A percentile compares a stretch with the other conserved stretches of the same genome.
phyloP scores from a whole-genome alignment of 2,113 vertebrate species.

The Callipepla californica region DNA sequence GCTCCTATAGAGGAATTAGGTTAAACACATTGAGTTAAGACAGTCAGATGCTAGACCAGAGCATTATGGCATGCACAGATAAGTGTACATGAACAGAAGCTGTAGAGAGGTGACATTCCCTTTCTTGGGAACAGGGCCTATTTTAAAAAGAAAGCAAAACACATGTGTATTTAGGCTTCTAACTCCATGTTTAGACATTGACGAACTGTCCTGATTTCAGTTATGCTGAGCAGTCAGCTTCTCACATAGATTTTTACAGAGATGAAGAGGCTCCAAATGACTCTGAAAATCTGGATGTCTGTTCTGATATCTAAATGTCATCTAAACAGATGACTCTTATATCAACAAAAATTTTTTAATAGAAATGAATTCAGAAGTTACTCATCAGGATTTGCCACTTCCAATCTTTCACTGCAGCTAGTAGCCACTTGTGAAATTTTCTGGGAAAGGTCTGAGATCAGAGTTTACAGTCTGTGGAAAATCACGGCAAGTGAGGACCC shows the following conservation, averaged over 20 bases:
- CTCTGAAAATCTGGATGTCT: neutral
- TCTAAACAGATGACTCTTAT: neutral
- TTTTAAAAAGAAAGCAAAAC: conserved; percentile 34
- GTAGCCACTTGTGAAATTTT: neutral
- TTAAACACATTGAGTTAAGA: conserved; percentile 28
- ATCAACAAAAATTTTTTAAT: neutral
- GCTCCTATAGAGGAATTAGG: conserved; percentile 6
- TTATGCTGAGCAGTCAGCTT: conserved; percentile 21
- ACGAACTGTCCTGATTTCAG: conserved; percentile 38
- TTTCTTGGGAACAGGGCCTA: neutral
- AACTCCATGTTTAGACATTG: conserved; percentile 3
- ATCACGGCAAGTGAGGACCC: neutral
- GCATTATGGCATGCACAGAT: neutral
- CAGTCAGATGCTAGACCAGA: neutral
- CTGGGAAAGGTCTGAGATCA: neutral
- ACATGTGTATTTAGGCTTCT: neutral
- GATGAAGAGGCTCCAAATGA: neutral
- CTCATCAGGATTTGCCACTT: neutral
- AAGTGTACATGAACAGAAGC: neutral
- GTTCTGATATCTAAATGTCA: neutral
- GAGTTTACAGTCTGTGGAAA: neutral
- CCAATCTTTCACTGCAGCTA: neutral
- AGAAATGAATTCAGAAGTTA: neutral
- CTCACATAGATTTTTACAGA: neutral
- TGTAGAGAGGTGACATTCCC: neutral